Conservation (phyloP, 1,140 invertebrate species). For the Orchestia grillus region DNA sequence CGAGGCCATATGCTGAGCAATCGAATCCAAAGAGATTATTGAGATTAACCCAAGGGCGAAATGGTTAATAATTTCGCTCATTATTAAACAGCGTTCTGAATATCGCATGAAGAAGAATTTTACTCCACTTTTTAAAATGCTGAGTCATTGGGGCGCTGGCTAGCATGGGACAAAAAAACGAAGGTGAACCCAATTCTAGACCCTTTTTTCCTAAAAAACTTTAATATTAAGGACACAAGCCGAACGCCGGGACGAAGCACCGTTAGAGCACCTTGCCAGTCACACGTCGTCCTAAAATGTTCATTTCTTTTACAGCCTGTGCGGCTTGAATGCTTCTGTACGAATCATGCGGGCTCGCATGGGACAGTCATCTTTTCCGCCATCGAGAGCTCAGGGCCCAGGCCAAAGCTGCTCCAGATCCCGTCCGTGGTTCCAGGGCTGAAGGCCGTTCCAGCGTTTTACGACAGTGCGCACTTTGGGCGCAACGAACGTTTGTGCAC, state of each 20-base stretch:
- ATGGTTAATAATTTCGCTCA: background rate
- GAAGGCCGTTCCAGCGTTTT: background rate
- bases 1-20: background rate
- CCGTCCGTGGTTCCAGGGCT: background rate
- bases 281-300: background rate
- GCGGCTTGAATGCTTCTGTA: background rate
- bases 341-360: background rate
- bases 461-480: background rate
- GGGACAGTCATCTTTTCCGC: background rate
- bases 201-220: background rate
- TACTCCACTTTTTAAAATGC: background rate
- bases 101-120: background rate
- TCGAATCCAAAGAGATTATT: background rate
- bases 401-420: background rate
- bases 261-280: background rate
- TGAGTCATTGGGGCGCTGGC: background rate
- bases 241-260: background rate
- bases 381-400: background rate
- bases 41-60: background rate
- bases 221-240: background rate
- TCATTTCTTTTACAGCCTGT: background rate
- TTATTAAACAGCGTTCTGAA: background rate
- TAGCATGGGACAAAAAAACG: background rate
- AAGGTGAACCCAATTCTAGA: background rate
- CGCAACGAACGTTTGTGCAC: background rate